Evolutionary conservation across 2,797 vertebrate species (phyloP).

Genomic region (Lepus oiostolus): DNA sequence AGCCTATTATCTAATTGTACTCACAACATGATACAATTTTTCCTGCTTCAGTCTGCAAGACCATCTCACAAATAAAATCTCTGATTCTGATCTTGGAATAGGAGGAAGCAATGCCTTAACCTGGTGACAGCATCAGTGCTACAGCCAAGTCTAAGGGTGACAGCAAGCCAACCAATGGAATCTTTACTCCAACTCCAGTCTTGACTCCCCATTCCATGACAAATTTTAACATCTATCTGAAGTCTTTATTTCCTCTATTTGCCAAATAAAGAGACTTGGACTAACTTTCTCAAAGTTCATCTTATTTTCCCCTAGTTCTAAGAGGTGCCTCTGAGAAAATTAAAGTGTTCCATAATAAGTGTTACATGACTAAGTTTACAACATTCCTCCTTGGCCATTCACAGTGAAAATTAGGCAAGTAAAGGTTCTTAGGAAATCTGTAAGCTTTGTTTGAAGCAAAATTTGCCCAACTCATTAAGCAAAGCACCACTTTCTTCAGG

Average conservation of each 20-base stretch:
- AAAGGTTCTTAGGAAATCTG: background rate
- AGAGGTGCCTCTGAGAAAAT: background rate
- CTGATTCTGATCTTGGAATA: background rate
- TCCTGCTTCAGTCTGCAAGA: background rate
- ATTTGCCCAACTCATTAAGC: background rate
- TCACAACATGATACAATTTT: background rate
- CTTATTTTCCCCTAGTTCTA: background rate
- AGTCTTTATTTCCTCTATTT: constrained; percentile 30
- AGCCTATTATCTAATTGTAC: background rate
- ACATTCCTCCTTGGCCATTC: background rate
- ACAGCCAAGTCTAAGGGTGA: background rate
- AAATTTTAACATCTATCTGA: background rate
- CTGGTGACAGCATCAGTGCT: no score
- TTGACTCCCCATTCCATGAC: background rate
- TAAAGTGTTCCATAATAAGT: background rate
- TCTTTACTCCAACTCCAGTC: background rate
- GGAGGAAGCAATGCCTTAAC: background rate
- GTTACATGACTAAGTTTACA: background rate
- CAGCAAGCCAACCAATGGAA: background rate
- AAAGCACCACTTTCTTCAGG: background rate
- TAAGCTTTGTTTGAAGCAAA: constrained; percentile 23
- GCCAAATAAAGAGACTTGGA: background rate
- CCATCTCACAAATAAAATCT: background rate
- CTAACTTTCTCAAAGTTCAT: background rate
- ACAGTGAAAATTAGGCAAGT: background rate